A percentile compares a stretch with the other conserved stretches of the same genome.
phyloP scores from a whole-genome alignment of 2,113 vertebrate genomes.

The Leptocoma aspasia region DNA sequence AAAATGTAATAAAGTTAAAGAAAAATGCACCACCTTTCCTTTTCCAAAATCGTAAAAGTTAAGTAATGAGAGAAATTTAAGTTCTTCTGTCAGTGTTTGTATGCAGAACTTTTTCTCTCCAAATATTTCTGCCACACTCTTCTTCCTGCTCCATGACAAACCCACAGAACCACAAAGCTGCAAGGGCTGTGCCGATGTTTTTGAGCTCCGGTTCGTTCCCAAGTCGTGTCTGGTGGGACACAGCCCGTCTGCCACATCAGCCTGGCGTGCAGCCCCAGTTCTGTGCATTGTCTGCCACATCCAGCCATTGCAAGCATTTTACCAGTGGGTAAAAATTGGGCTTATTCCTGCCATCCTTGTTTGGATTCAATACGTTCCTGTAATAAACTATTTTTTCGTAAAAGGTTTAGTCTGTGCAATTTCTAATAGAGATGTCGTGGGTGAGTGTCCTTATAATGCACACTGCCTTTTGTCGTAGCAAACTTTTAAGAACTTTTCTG shows the following conservation, averaged over 20 bases:
- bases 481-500: background rate
- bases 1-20: background rate
- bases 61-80: background rate
- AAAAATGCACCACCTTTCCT: background rate
- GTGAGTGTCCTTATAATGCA: background rate
- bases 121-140: background rate
- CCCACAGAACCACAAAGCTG: background rate
- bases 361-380: fast-evolving
- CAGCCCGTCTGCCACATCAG: fast-evolving
- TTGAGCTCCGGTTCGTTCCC: fast-evolving
- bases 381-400: background rate
- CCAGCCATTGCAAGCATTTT: background rate
- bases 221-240: fast-evolving
- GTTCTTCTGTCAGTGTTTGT: background rate
- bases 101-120: background rate
- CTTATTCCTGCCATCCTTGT: background rate
- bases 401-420: background rate
- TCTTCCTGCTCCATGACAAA: background rate
- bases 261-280: background rate
- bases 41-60: background rate
- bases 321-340: background rate
- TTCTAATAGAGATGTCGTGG: background rate
- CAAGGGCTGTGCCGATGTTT: background rate
- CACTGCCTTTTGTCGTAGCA: background rate
- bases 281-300: background rate